Evolutionary conservation across 2,888 invertebrate genomes (phyloP).

Genomic region (Meiosimyza decipiens): DNA sequence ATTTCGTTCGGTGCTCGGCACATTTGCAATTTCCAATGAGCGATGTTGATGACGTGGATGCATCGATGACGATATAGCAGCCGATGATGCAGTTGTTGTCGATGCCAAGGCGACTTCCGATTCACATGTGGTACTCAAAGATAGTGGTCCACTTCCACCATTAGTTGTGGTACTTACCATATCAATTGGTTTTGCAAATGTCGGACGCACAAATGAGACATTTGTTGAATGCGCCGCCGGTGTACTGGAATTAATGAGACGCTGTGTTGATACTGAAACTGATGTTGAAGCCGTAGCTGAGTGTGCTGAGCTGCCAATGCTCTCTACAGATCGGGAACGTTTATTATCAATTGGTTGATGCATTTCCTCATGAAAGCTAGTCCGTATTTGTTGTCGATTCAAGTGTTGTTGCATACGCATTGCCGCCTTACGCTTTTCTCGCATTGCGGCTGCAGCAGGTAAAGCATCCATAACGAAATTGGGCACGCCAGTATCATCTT

Average conservation of each 20-base stretch:
- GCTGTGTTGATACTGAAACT: constrained; percentile 35
- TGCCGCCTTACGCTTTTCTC: constrained; percentile 17
- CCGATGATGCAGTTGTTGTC: constrained; percentile 35
- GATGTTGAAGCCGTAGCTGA: constrained; percentile 25
- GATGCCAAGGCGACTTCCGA: constrained; percentile 35
- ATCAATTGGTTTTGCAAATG: constrained; percentile 55
- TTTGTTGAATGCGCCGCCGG: constrained; percentile 52
- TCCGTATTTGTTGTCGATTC: constrained; percentile 52
- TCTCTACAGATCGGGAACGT: constrained; percentile 54
- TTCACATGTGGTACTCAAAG: constrained; percentile 27
- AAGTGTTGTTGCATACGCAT: constrained; percentile 46
- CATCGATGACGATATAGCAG: constrained; percentile 31
- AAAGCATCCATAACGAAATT: constrained; percentile 49
- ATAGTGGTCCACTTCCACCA: constrained; percentile 12
- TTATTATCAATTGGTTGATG: constrained; percentile 42
- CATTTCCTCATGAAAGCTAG: constrained; percentile 53
- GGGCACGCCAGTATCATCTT: constrained; percentile 51
- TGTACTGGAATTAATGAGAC: constrained; percentile 38
- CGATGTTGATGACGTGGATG: constrained; percentile 41
- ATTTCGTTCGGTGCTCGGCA: constrained; percentile 19
- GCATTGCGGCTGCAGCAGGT: not conserved
- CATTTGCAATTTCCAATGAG: constrained; percentile 38
- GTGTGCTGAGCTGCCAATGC: constrained; percentile 46
- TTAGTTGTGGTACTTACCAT: constrained; percentile 60
- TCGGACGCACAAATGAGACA: constrained; percentile 60